Percentiles rank a stretch among this genome's conserved stretches.
These are phyloP conservation scores for Xylocopa sonorina DNA, from an alignment of 1,140 invertebrate species.

Conservation along the genomic window DNA sequence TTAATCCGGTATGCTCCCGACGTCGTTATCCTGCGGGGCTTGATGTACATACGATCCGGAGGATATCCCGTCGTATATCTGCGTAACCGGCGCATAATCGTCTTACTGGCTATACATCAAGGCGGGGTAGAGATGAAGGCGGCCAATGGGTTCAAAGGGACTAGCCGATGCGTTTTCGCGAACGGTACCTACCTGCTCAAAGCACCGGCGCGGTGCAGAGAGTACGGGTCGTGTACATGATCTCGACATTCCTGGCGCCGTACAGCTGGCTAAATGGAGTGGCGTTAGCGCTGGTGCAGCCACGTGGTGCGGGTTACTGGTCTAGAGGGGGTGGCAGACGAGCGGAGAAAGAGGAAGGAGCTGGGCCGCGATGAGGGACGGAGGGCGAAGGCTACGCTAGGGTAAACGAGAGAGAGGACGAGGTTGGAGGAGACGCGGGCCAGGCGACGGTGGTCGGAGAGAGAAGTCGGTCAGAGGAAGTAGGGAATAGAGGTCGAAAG, in stretches of 20 bases:
- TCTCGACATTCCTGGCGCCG: constrained; percentile 46
- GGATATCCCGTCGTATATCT: constrained; percentile 19
- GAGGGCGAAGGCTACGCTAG: constrained; percentile 31
- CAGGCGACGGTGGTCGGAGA: constrained; percentile 6
- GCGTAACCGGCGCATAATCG: constrained; percentile 28
- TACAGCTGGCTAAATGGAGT: constrained; percentile 57
- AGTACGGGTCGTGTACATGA: constrained; percentile 43
- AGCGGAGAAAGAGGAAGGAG: neutral
- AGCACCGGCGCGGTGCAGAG: constrained; percentile 25
- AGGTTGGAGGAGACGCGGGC: constrained; percentile 15
- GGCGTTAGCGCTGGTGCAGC: constrained; percentile 51
- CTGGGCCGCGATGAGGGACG: neutral
- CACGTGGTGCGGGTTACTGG: constrained; percentile 48
- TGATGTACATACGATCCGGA: neutral
- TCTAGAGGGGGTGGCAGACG: constrained; percentile 3
- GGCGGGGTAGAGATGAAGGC: constrained; percentile 16
- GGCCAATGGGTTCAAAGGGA: constrained; percentile 45
- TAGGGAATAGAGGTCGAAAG: neutral
- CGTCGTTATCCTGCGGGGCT: constrained; percentile 22
- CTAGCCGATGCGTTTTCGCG: constrained; percentile 50
- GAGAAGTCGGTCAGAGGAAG: constrained; percentile 29
- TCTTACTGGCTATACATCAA: constrained; percentile 33
- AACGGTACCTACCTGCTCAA: constrained; percentile 31
- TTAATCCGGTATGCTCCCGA: constrained; percentile 38
- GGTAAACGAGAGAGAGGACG: constrained; percentile 49